Percentiles rank a stretch among this genome's conserved stretches.
Evolutionary conservation across 2,797 vertebrate genomes (phyloP).

Genomic region (Buceros bicornis): DNA sequence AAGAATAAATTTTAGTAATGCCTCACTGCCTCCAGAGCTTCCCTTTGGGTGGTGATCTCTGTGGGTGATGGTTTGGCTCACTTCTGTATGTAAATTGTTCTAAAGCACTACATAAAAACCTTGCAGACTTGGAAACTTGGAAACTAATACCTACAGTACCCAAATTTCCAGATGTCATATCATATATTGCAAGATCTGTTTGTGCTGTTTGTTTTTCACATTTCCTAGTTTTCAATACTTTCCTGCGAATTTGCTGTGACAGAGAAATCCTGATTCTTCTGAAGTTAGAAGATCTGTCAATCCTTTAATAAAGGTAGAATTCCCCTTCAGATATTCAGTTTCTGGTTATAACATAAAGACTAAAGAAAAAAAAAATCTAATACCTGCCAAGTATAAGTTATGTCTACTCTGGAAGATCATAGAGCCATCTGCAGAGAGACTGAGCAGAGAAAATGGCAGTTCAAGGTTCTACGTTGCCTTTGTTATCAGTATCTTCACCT

Average conservation of each 20-base stretch:
- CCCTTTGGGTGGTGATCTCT: background rate
- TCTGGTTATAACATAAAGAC: background rate
- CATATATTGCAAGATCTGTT: background rate
- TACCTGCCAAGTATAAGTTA: background rate
- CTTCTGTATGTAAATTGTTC: rapidly evolving
- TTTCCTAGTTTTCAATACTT: background rate
- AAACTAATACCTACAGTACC: background rate
- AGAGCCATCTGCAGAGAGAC: rapidly evolving
- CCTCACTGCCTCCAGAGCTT: background rate
- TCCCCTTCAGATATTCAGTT: background rate
- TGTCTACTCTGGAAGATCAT: background rate
- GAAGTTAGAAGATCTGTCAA: background rate
- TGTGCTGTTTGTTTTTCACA: background rate
- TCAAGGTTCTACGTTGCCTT: background rate
- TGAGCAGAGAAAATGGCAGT: background rate
- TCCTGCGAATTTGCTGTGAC: background rate
- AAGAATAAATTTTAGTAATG: background rate
- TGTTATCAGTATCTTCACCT: rapidly evolving
- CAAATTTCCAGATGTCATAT: background rate
- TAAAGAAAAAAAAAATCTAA: background rate
- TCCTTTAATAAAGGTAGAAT: background rate
- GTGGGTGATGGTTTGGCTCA: rapidly evolving
- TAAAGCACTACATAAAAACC: background rate
- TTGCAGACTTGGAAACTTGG: background rate
- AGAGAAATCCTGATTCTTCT: background rate